Conservation (phyloP, 92 coral and sea anemone genomes). For the Porites cylindrica region DNA sequence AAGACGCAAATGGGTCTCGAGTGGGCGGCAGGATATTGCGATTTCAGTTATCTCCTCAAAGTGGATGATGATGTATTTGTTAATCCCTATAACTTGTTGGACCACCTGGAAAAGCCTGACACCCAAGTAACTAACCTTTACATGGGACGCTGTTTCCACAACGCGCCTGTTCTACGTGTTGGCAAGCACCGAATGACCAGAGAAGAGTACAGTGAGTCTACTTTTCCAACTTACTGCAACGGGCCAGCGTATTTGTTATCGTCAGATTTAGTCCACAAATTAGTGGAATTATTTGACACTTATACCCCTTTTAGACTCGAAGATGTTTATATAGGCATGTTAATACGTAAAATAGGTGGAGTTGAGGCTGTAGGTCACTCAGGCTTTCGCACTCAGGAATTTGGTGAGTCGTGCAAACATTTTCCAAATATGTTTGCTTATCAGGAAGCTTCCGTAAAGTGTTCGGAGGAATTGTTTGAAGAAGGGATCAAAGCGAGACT, state of each 20-base stretch:
- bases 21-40: constrained; percentile 72
- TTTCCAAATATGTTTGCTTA: background rate
- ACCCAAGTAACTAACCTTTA: constrained; percentile 47
- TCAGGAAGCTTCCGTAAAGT: background rate
- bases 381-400: background rate
- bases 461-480: background rate
- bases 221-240: constrained; percentile 51
- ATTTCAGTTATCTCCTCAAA: constrained; percentile 63
- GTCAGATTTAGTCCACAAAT: constrained; percentile 33
- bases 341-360: background rate
- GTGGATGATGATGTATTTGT: constrained; percentile 73
- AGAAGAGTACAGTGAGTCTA: constrained; percentile 42
- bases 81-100: constrained; percentile 48
- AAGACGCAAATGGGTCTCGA: constrained; percentile 79
- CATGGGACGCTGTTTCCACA: constrained; percentile 40
- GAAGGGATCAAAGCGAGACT: background rate
- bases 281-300: constrained; percentile 41
- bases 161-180: constrained; percentile 14
- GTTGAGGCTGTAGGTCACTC: background rate
- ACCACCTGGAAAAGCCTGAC: background rate
- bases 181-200: constrained; percentile 56
- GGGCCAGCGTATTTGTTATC: constrained; percentile 68
- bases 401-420: background rate
- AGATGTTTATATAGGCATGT: constrained; percentile 45
- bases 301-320: constrained; percentile 57